Percentiles rank a stretch among this genome's conserved stretches.
phyloP scores from a whole-genome alignment of 1,140 invertebrate genomes.

The Drosophila kurseongensis region DNA sequence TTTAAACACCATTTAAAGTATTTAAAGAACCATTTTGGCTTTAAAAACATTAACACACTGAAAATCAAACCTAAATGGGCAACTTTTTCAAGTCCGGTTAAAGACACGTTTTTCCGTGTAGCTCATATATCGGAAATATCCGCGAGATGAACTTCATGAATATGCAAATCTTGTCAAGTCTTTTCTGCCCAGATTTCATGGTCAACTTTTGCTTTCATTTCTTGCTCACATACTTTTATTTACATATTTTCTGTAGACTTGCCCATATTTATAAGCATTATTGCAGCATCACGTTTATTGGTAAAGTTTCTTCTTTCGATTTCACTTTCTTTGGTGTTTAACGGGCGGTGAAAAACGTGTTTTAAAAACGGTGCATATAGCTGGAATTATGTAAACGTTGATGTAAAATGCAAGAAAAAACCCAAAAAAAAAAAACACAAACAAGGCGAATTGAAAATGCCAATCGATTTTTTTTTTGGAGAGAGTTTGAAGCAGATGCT shows the following conservation, averaged over 20 bases:
- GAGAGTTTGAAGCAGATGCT: slow-evolving; percentile 8
- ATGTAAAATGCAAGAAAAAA: slow-evolving; percentile 41
- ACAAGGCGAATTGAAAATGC: slow-evolving; percentile 27
- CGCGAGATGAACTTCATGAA: slow-evolving; percentile 59
- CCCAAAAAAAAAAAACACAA: slow-evolving; percentile 41
- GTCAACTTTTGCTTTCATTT: slow-evolving; percentile 58
- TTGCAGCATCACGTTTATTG: slow-evolving; percentile 21
- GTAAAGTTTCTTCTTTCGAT: slow-evolving; percentile 65
- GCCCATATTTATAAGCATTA: slow-evolving; percentile 22
- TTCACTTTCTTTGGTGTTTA: slow-evolving; percentile 65
- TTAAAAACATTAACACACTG: too few relatives aligned
- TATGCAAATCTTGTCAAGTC: slow-evolving; percentile 58
- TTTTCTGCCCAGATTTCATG: slow-evolving; percentile 61
- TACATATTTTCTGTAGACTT: not conserved
- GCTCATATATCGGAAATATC: slow-evolving; percentile 31
- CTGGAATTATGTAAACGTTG: slow-evolving; percentile 69
- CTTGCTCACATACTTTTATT: slow-evolving; percentile 6
- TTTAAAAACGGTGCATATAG: slow-evolving; percentile 41
- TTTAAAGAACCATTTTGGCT: too few relatives aligned
- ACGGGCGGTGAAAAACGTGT: slow-evolving; percentile 49
- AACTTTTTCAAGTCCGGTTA: too few relatives aligned
- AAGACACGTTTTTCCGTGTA: not conserved
- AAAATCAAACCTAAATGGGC: too few relatives aligned
- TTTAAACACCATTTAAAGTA: too few relatives aligned
- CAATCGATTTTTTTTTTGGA: slow-evolving; percentile 26